Base-by-base conservation (phyloP, 2,888 invertebrate species). In the Syrphus vitripennis region DNA sequence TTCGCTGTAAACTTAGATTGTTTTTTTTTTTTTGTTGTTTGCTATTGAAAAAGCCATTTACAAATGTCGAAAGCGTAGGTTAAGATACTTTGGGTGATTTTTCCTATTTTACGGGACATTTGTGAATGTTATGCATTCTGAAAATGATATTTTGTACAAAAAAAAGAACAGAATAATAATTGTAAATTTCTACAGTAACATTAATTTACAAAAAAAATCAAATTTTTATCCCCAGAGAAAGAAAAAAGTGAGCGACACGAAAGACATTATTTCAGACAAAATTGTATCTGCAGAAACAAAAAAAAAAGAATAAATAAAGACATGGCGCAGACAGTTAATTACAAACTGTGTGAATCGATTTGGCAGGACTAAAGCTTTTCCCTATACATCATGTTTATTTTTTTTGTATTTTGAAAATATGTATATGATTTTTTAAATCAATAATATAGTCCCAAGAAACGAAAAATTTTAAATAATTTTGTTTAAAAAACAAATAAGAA, bases 51-150 rank as follows among this genome's bases (percentile, higher is more conserved):
- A 65, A 75, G 79, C 61, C 50, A 74, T 77, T 67, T 67, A 67
- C 31, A 72, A 67, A 57, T 72, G 53, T 70, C 53, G 19, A 24
- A 63, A 45, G 67, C 37, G 71, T 83, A 74, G 76, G 50, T 80
- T 76, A 83, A 79, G 72, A 80, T 87, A 80, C 70, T 86, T 80
- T 84, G 77, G 80, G 74, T 71, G 83, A 65, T 76, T 77, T 82
- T 84, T 87, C 57, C 83, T 79, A 78, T 78, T 78, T 78, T 70
- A 70, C 74, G 70, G 77, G 76, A 74, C 19, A 70, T 82, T 70
- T 82, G 72, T 74, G 82, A 86, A 86, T 86, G 86, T 86, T 86
- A 86, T 78, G 82, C 86, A 82, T 86, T 86, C 86, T 86, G 86
- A 82, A 86, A 86, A 86, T 69, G 82, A 81, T 76, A 77, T 71